Conservation (phyloP, 2,888 invertebrate species). For the Thereva nobilitata region DNA sequence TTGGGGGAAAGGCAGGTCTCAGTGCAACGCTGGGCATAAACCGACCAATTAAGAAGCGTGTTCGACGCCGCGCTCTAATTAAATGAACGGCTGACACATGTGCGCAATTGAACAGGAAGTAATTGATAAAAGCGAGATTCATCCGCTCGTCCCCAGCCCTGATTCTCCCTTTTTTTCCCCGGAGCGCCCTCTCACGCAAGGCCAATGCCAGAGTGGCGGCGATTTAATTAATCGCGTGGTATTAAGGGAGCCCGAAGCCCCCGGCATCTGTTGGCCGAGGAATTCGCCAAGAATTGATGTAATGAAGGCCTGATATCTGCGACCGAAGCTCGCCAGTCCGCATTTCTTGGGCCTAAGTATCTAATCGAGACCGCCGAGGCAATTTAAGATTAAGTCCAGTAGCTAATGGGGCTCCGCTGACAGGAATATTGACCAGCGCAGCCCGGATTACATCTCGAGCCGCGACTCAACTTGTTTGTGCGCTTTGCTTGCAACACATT, state of each 20-base stretch:
- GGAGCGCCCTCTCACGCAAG: neutral
- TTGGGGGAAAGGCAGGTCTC: slow-evolving; percentile 5
- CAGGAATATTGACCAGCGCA: slow-evolving; percentile 12
- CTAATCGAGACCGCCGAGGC: slow-evolving; percentile 23
- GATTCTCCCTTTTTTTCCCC: neutral
- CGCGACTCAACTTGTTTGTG: slow-evolving; percentile 52
- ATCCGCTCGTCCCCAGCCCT: neutral
- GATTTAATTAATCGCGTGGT: slow-evolving; percentile 27
- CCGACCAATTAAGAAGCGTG: slow-evolving; percentile 36
- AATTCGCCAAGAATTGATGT: slow-evolving; percentile 24
- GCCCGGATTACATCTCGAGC: slow-evolving; percentile 4
- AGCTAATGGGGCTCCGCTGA: slow-evolving; percentile 19
- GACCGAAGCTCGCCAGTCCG: neutral
- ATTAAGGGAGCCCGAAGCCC: neutral
- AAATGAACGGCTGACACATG: slow-evolving; percentile 34
- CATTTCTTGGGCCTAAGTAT: neutral
- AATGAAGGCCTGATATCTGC: slow-evolving; percentile 18
- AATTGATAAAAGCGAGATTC: slow-evolving; percentile 27
- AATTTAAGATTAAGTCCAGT: slow-evolving; percentile 20
- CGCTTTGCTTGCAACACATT: slow-evolving; percentile 56
- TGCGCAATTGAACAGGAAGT: slow-evolving; percentile 37
- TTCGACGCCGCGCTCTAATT: slow-evolving; percentile 35
- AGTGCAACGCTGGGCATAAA: slow-evolving; percentile 5
- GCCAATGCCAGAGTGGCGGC: slow-evolving; percentile 7
- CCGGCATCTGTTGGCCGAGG: slow-evolving; percentile 10